Conservation (phyloP, 2,797 vertebrate genomes). For the Channallabes apus region DNA sequence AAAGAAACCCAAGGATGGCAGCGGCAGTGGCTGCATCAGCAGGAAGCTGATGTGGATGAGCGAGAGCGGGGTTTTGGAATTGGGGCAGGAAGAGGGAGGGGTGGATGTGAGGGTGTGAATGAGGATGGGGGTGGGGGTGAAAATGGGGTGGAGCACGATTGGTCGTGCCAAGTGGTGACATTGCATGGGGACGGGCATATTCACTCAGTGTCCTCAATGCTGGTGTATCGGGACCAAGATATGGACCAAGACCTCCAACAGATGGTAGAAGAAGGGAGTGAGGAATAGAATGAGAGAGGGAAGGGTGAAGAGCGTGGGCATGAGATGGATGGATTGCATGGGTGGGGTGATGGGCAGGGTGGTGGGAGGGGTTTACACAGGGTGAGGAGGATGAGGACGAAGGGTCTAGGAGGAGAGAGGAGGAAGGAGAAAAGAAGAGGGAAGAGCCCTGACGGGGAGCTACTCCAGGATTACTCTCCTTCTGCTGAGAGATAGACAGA, state of each 20-base stretch:
- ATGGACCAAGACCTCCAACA: slow-evolving; percentile 85
- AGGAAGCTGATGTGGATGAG: slow-evolving; percentile 75
- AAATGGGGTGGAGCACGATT: slow-evolving; percentile 77
- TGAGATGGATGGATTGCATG: slow-evolving; percentile 73
- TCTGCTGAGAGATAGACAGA: slow-evolving; percentile 66
- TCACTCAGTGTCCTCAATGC: slow-evolving; percentile 95
- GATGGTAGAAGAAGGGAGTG: slow-evolving; percentile 76
- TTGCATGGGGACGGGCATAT: slow-evolving; percentile 93
- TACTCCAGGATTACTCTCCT: slow-evolving; percentile 66
- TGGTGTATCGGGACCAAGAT: slow-evolving; percentile 94
- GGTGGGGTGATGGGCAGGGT: slow-evolving; percentile 69
- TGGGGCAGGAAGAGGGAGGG: slow-evolving; percentile 80
- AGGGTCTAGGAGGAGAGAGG: slow-evolving; percentile 77
- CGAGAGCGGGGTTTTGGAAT: slow-evolving; percentile 75
- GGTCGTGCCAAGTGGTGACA: slow-evolving; percentile 90
- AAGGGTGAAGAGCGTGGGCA: slow-evolving; percentile 68
- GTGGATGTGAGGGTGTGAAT: slow-evolving; percentile 70
- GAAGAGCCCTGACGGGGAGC: slow-evolving; percentile 73
- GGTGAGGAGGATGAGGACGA: slow-evolving; percentile 65
- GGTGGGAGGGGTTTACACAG: slow-evolving; percentile 68
- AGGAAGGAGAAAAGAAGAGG: slow-evolving; percentile 78
- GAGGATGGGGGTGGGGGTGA: slow-evolving; percentile 59
- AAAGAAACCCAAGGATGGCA: slow-evolving; percentile 90
- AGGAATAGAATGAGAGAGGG: slow-evolving; percentile 74
- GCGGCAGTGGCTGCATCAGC: slow-evolving; percentile 86